Percentiles rank a stretch among this genome's conserved stretches.
Conservation (phyloP, 2,113 vertebrate genomes). For the Pterocles burchelli region DNA sequence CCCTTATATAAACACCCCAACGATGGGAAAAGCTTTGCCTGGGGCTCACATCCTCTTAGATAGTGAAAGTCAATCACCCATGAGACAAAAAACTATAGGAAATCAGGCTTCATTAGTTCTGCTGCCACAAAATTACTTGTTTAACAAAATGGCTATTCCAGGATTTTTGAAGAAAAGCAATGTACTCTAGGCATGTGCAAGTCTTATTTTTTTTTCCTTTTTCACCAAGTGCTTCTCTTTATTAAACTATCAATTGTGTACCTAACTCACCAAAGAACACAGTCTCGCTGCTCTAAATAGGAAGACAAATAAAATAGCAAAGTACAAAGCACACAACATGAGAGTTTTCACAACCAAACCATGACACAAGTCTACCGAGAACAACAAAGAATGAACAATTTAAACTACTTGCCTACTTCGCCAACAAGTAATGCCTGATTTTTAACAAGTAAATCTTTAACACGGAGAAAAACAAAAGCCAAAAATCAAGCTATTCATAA, state of each 20-base stretch:
- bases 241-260: neutral
- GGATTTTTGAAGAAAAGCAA: neutral
- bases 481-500: neutral
- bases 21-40: constrained; percentile 67
- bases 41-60: constrained; percentile 68
- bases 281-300: neutral
- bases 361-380: neutral
- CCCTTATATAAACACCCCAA: constrained; percentile 62
- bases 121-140: constrained; percentile 24
- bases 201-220: neutral
- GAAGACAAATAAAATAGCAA: neutral
- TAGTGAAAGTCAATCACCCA: constrained; percentile 64
- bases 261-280: neutral
- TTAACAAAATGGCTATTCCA: constrained; percentile 29
- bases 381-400: neutral
- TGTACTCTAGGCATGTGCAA: neutral
- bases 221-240: neutral
- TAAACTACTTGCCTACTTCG: neutral
- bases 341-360: neutral
- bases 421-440: neutral
- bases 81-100: constrained; percentile 60
- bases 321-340: neutral
- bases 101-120: constrained; percentile 51
- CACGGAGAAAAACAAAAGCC: neutral
- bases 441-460: neutral